Evolutionary conservation across 2,113 vertebrate genomes (phyloP).

Genomic region (Enhydra lutris): DNA sequence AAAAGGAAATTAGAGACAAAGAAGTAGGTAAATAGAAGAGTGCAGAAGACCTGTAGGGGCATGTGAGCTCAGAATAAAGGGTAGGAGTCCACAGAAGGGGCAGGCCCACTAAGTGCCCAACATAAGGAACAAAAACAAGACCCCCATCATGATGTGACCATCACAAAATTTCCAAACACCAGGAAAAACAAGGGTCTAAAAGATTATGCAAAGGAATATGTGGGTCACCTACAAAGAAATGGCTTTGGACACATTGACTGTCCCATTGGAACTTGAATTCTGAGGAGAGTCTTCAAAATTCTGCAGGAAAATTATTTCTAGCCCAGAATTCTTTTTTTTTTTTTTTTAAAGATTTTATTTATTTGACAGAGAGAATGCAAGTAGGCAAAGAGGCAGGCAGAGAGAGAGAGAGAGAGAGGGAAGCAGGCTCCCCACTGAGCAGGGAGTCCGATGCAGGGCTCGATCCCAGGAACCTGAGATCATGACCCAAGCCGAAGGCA

Average conservation of each 20-base stretch:
- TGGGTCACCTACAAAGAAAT: neutral
- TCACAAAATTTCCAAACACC: neutral
- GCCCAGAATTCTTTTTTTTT: neutral
- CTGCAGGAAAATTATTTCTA: neutral
- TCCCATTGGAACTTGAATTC: fast-evolving
- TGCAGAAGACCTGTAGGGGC: no score
- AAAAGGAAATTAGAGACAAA: neutral
- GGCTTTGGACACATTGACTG: neutral
- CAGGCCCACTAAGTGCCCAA: neutral
- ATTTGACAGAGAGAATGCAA: no score
- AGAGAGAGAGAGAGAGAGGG: no score
- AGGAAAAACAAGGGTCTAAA: neutral
- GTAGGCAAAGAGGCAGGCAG: no score
- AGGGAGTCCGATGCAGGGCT: no score
- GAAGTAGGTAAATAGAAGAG: neutral
- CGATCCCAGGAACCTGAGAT: no score
- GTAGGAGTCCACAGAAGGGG: neutral
- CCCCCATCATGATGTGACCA: fast-evolving
- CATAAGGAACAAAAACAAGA: neutral
- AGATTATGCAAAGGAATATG: no score
- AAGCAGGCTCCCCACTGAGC: no score
- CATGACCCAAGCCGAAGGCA: no score
- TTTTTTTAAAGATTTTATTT: no score
- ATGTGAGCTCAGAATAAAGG: neutral
- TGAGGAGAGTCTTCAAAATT: neutral